Evolutionary conservation across 2,797 vertebrate genomes (phyloP).

Genomic region (Crocodylus rhombifer): DNA sequence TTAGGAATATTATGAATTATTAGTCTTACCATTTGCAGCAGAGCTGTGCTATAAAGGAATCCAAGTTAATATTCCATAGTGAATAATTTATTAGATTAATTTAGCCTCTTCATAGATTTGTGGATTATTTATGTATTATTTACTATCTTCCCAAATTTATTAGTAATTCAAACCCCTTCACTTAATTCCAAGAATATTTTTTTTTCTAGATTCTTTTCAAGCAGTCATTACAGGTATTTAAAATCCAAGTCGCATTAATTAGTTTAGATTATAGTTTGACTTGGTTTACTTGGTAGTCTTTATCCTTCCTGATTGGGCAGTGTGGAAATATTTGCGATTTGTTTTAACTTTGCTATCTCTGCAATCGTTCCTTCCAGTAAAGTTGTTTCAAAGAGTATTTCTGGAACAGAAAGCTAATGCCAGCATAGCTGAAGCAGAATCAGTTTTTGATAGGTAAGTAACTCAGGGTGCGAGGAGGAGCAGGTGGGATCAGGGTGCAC

Average conservation of each 20-base stretch:
- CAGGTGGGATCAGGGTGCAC: too few species aligned
- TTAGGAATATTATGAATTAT: not conserved
- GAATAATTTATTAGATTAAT: not conserved
- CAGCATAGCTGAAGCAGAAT: not conserved
- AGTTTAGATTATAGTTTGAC: not conserved
- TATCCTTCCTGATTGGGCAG: not conserved
- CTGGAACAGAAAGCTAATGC: not conserved
- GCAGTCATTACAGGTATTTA: rapidly evolving
- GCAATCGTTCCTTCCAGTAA: not conserved
- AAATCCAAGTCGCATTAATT: not conserved
- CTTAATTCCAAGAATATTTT: rapidly evolving
- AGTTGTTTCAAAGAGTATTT: not conserved
- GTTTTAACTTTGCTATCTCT: not conserved
- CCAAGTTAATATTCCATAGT: not conserved
- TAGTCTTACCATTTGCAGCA: not conserved
- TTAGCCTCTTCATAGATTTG: not conserved
- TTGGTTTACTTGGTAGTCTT: not conserved
- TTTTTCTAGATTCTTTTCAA: not conserved
- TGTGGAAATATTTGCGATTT: not conserved
- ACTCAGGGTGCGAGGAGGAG: too few species aligned
- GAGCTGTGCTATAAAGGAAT: not conserved
- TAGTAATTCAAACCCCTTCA: not conserved
- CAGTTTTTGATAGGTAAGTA: not conserved
- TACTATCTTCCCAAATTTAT: not conserved
- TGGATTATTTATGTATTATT: not conserved